These are phyloP conservation scores for Metellina segmentata DNA, from an alignment of 2,888 invertebrate genomes.

Conservation along the genomic window DNA sequence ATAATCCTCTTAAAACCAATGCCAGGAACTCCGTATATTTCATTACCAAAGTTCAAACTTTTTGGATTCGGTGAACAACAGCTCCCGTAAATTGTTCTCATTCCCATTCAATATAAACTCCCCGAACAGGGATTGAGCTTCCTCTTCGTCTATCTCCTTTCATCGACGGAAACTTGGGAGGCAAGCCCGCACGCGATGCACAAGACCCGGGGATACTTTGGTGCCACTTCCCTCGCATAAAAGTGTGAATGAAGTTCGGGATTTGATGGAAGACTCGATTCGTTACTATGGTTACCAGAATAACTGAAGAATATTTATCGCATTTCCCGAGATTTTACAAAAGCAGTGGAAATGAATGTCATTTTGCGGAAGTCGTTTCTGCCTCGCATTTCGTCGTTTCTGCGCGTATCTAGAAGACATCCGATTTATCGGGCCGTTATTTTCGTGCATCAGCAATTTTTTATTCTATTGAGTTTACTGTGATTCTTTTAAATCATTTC, in stretches of 20 bases:
- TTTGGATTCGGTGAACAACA: neutral
- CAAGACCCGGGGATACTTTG: neutral
- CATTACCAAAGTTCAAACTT: neutral
- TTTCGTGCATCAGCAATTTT: neutral
- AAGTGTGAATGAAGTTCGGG: neutral
- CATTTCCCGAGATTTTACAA: neutral
- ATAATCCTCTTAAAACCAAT: too few relatives aligned
- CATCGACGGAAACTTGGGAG: too few relatives aligned
- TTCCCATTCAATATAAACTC: neutral
- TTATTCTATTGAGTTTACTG: too few relatives aligned
- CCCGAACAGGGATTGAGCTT: neutral
- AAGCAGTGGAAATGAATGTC: constrained; percentile 1
- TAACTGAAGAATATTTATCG: neutral
- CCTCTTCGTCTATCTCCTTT: too few relatives aligned
- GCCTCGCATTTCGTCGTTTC: neutral
- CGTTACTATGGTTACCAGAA: neutral
- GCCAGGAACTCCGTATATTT: too few relatives aligned
- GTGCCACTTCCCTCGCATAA: neutral
- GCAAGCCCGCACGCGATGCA: neutral
- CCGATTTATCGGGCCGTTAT: neutral
- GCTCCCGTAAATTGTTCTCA: neutral
- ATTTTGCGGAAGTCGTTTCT: neutral
- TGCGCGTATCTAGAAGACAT: neutral
- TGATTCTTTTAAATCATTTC: neutral
- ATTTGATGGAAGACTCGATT: neutral